Evolutionary conservation across 2,113 vertebrate species (phyloP).

Genomic region (Terrapene triunguis): DNA sequence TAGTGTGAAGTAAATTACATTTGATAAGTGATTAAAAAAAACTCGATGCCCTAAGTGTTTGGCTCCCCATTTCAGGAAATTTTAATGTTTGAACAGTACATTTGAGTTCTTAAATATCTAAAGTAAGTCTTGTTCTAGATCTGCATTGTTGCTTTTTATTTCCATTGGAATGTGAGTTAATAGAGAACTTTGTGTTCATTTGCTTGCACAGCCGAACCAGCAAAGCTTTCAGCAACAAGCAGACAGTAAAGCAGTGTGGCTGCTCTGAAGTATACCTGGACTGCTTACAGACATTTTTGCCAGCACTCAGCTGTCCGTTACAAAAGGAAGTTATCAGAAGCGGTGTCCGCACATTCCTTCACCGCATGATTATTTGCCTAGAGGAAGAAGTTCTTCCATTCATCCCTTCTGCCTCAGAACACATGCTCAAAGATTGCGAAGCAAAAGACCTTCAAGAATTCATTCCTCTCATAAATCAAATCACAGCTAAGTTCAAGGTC

Average conservation of each 20-base stretch:
- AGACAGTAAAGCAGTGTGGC: conserved; percentile 97
- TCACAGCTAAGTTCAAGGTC: conserved; percentile 98
- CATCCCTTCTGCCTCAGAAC: conserved; percentile 94
- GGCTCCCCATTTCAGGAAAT: not conserved
- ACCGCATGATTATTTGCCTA: conserved; percentile 98
- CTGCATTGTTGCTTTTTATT: not conserved
- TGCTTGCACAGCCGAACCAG: conserved; percentile 90
- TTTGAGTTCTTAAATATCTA: not conserved
- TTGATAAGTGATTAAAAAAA: not conserved
- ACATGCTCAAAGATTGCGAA: conserved; percentile 99
- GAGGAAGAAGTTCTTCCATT: conserved; percentile 98
- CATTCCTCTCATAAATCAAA: conserved; percentile 99
- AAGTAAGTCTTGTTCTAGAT: not conserved
- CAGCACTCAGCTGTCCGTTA: conserved; percentile 94
- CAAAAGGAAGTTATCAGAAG: conserved; percentile 92
- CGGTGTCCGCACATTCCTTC: conserved; percentile 96
- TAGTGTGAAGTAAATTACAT: not conserved
- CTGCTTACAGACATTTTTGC: conserved; percentile 94
- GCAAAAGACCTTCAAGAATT: conserved; percentile 98
- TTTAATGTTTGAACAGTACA: not conserved
- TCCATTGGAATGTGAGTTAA: accelerated
- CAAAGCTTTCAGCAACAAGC: conserved; percentile 99
- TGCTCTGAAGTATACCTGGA: conserved; percentile 96
- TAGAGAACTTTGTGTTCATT: conserved; percentile 8
- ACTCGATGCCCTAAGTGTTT: not conserved